Conservation (phyloP, 2,888 invertebrate species). For the Emmelina monodactyla region DNA sequence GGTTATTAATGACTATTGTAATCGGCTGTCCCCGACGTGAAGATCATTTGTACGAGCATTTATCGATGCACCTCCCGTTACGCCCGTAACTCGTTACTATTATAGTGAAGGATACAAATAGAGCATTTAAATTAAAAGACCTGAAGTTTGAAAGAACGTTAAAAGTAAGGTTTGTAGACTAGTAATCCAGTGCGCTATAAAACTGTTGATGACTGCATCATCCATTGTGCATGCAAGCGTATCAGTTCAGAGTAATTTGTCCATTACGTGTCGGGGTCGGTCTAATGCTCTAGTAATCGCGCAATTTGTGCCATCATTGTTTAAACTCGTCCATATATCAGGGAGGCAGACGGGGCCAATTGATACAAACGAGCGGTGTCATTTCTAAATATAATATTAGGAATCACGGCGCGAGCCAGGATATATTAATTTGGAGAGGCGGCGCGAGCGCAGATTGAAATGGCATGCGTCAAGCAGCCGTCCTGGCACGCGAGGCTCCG, state of each 20-base stretch:
- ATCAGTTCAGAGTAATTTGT: conserved; percentile 45
- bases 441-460: conserved; percentile 43
- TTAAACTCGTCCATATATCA: conserved; percentile 63
- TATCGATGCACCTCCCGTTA: conserved; percentile 28
- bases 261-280: conserved; percentile 43
- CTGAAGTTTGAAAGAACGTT: no score
- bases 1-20: conserved; percentile 53
- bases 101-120: no score
- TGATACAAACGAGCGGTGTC: conserved; percentile 66
- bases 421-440: conserved; percentile 64
- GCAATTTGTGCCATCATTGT: conserved; percentile 64
- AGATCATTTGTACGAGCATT: conserved; percentile 40
- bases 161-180: not conserved
- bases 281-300: conserved; percentile 46
- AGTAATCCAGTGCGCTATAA: not conserved
- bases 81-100: no score
- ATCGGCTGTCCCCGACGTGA: conserved; percentile 39
- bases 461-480: not conserved
- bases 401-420: conserved; percentile 67
- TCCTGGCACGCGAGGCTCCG: not conserved
- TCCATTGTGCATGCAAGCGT: conserved; percentile 35
- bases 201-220: conserved; percentile 6
- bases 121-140: no score
- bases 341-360: conserved; percentile 59
- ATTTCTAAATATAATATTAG: conserved; percentile 68